Conservation (phyloP, 2,113 vertebrate genomes). For the Pseudonaja textilis region DNA sequence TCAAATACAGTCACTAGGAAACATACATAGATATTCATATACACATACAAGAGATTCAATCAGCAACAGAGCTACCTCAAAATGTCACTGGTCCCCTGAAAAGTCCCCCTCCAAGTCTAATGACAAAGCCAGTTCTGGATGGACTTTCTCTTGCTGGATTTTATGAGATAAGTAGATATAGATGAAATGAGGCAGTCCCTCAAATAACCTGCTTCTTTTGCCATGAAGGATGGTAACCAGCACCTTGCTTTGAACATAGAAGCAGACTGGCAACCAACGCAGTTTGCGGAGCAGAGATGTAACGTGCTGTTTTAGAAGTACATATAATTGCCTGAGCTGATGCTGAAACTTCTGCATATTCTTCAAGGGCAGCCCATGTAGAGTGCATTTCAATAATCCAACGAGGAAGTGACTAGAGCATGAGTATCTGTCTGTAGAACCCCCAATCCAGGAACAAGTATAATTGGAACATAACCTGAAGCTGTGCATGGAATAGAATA, state of each 20-base stretch:
- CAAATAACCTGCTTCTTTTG: background rate
- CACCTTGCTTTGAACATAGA: background rate
- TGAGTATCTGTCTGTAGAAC: too few relatives aligned
- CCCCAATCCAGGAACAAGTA: too few relatives aligned
- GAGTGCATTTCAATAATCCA: too few relatives aligned
- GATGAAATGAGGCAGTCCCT: background rate
- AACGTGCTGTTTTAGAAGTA: background rate
- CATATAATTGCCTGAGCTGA: background rate
- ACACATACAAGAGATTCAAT: background rate
- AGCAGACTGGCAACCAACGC: background rate
- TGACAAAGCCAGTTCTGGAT: background rate
- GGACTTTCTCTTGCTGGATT: background rate
- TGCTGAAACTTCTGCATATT: background rate
- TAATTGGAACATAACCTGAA: too few relatives aligned
- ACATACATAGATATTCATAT: background rate
- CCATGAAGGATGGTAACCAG: background rate
- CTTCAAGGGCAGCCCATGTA: too few relatives aligned
- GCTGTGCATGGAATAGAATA: too few relatives aligned
- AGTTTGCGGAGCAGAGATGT: background rate
- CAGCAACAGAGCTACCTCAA: background rate
- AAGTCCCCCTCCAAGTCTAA: background rate
- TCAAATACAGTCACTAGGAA: background rate
- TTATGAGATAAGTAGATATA: background rate
- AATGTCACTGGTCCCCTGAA: too few relatives aligned
- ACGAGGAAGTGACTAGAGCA: too few relatives aligned